These are phyloP conservation scores for Leptopilina drosophilae DNA, from an alignment of 2,888 invertebrate species.

Conservation along the genomic window DNA sequence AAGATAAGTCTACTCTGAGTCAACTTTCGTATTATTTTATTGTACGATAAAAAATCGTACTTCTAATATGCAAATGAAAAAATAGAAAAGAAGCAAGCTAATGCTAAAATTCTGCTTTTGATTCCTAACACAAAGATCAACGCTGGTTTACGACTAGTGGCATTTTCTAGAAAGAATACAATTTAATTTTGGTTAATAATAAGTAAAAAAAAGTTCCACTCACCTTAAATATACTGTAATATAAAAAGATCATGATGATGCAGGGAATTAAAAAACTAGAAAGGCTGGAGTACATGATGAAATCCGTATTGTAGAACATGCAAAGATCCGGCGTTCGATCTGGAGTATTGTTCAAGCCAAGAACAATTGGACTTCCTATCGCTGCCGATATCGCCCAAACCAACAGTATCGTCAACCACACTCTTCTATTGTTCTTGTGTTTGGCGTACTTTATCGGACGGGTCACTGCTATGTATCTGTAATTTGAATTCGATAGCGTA, in stretches of 20 bases:
- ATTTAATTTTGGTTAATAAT: too few species aligned
- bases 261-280: conserved; percentile 99
- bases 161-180: too few species aligned
- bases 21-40: too few species aligned
- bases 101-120: too few species aligned
- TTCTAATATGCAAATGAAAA: too few species aligned
- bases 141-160: too few species aligned
- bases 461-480: conserved; percentile 98
- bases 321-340: conserved; percentile 91
- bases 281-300: conserved; percentile 97
- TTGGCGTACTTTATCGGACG: conserved; percentile 99
- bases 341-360: conserved; percentile 96
- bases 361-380: conserved; percentile 96
- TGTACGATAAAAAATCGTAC: too few species aligned
- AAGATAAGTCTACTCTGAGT: too few species aligned
- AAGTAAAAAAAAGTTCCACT: conserved; percentile 65
- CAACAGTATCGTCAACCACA: conserved; percentile 95
- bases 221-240: conserved; percentile 98
- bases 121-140: too few species aligned
- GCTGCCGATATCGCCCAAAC: conserved; percentile 98
- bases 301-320: conserved; percentile 98
- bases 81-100: too few species aligned
- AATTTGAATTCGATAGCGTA: conserved; percentile 68
- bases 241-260: conserved; percentile 98
- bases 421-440: conserved; percentile 96